phyloP scores from a whole-genome alignment of 1,140 invertebrate species.

The Hyles euphorbiae region DNA sequence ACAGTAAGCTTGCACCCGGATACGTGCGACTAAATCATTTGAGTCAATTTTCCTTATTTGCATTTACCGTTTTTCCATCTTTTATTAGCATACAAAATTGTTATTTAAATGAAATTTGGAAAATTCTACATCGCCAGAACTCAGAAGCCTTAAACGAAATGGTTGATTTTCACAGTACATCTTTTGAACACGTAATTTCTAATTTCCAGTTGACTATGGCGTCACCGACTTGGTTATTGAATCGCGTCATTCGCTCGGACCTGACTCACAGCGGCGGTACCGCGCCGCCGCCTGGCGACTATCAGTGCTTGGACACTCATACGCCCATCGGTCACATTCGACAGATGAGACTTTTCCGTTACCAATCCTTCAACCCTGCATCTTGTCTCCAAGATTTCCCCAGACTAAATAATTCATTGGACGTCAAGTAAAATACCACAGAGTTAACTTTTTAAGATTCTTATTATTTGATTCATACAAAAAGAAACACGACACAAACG shows the following conservation, averaged over 20 bases:
- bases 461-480: conserved; percentile 2
- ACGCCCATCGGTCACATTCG: conserved; percentile 64
- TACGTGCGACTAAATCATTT: no score
- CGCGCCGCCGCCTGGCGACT: conserved; percentile 55
- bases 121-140: no score
- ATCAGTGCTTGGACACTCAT: conserved; percentile 61
- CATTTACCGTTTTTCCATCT: no score
- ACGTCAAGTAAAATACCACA: conserved; percentile 11
- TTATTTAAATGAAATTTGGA: no score
- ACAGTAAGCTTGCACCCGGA: no score
- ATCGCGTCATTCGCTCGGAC: conserved; percentile 58
- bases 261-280: conserved; percentile 62
- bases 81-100: no score
- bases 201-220: conserved; percentile 53
- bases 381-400: conserved; percentile 57
- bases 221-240: conserved; percentile 49
- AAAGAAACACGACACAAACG: neutral
- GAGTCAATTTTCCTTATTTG: no score
- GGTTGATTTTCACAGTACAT: no score
- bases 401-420: conserved; percentile 18
- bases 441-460: conserved; percentile 1
- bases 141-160: no score
- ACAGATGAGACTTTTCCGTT: conserved; percentile 47
- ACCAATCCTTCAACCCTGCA: conserved; percentile 57
- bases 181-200: conserved; percentile 1